Percentiles rank a stretch among this genome's conserved stretches.
Conservation (phyloP, 1,140 invertebrate species). For the Dendroctonus ponderosae region DNA sequence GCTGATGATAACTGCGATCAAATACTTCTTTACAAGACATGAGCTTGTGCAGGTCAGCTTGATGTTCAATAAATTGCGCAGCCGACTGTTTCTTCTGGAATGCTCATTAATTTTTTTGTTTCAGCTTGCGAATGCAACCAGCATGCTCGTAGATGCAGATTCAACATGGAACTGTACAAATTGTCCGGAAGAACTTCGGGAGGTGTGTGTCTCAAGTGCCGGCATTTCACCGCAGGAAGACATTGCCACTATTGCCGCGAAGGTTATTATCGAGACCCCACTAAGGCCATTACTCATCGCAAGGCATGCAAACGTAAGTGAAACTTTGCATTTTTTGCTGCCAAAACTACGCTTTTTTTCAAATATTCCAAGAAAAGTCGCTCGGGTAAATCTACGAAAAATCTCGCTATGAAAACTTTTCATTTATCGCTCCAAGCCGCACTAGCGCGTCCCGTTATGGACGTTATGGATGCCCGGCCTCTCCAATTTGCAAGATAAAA, state of each 20-base stretch:
- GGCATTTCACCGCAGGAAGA: slow-evolving; percentile 93
- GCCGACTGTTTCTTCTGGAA: not conserved
- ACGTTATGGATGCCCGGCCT: slow-evolving; percentile 10
- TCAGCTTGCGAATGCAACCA: slow-evolving; percentile 98
- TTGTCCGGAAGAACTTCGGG: slow-evolving; percentile 92
- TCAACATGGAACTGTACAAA: slow-evolving; percentile 99
- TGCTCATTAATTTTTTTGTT: slow-evolving; percentile 50
- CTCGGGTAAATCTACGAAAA: no score
- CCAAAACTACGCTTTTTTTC: no score
- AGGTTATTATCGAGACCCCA: slow-evolving; percentile 92
- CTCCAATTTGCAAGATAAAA: slow-evolving; percentile 9
- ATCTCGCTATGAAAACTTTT: no score
- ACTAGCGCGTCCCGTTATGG: not conserved
- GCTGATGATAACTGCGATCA: no score
- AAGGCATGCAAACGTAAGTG: slow-evolving; percentile 97
- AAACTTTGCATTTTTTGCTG: not conserved
- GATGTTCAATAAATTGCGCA: not conserved
- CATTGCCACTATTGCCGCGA: slow-evolving; percentile 98
- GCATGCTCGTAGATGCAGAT: slow-evolving; percentile 93
- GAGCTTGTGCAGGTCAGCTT: no score
- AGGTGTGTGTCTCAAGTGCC: slow-evolving; percentile 93
- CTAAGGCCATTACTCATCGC: slow-evolving; percentile 89
- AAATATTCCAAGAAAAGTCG: no score
- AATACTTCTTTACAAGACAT: no score
- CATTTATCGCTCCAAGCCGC: no score